These are phyloP conservation scores for Atherinomorus stipes DNA, from an alignment of 2,113 vertebrate genomes.

Conservation along the genomic window DNA sequence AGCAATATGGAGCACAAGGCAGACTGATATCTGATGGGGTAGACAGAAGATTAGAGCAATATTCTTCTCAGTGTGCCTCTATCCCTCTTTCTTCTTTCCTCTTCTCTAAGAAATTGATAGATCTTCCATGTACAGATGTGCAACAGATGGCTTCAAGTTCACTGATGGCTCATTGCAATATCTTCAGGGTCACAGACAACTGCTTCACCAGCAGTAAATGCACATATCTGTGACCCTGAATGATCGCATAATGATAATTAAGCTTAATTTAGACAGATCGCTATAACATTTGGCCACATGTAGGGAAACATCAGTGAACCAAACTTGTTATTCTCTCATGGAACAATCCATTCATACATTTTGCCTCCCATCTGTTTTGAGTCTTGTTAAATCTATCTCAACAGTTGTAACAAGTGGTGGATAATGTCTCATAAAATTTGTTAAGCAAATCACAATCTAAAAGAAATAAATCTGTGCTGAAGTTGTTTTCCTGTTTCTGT, in stretches of 20 bases:
- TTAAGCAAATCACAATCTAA: neutral
- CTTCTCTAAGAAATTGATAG: conserved; percentile 45
- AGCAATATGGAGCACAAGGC: conserved; percentile 53
- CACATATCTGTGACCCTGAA: conserved; percentile 55
- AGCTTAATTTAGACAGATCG: conserved; percentile 46
- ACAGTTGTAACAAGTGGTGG: neutral
- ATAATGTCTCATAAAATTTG: neutral
- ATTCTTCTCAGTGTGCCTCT: conserved; percentile 42
- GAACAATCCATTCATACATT: conserved; percentile 9
- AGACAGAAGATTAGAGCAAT: conserved; percentile 68
- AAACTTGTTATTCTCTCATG: conserved; percentile 21
- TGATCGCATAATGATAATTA: conserved; percentile 30
- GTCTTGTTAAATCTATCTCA: no score
- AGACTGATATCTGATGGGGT: conserved; percentile 68
- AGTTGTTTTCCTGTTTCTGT: no score
- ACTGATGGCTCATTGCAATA: conserved; percentile 66
- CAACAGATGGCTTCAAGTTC: conserved; percentile 76
- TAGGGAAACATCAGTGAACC: conserved; percentile 25
- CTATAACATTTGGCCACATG: conserved; percentile 36
- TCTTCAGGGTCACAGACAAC: conserved; percentile 72
- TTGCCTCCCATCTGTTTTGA: neutral
- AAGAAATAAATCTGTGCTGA: no score
- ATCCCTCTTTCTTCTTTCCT: conserved; percentile 25
- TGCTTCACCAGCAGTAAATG: conserved; percentile 47
- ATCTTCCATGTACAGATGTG: conserved; percentile 68